Percentiles rank a stretch among this genome's conserved stretches.
Conservation (phyloP, 2,888 invertebrate species). For the Alcis repandata region DNA sequence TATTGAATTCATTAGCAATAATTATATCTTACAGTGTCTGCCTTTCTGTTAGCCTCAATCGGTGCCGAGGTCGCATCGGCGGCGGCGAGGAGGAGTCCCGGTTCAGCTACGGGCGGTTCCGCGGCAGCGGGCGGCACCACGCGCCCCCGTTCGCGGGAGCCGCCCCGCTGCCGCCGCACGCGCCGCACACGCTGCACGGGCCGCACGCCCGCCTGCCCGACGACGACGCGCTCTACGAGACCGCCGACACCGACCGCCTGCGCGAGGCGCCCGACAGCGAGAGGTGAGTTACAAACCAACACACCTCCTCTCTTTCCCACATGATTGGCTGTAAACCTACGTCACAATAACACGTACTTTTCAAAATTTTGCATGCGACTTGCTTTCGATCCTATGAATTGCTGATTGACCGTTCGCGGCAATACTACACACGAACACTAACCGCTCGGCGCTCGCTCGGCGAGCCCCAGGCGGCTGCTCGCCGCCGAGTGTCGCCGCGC, state of each 20-base stretch:
- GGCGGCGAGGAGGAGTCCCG: constrained; percentile 89
- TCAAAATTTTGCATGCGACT: constrained; percentile 24
- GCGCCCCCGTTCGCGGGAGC: constrained; percentile 72
- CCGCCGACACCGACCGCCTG: constrained; percentile 90
- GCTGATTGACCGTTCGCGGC: constrained; percentile 13
- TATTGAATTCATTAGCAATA: no score
- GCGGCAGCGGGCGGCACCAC: constrained; percentile 74
- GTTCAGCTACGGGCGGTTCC: constrained; percentile 91
- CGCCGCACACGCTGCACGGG: constrained; percentile 77
- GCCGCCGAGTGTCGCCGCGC: constrained; percentile 48
- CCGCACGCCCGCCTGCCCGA: constrained; percentile 85
- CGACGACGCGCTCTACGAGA: constrained; percentile 95
- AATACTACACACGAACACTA: constrained; percentile 41
- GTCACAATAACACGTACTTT: constrained; percentile 16
- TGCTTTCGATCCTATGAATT: constrained; percentile 12
- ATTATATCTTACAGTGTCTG: not conserved
- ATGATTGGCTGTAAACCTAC: constrained; percentile 9
- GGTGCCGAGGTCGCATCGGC: constrained; percentile 73
- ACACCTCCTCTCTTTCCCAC: constrained; percentile 2
- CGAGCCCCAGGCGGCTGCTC: constrained; percentile 43
- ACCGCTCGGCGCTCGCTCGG: constrained; percentile 27
- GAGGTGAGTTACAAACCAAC: constrained; percentile 88
- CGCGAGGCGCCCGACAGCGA: constrained; percentile 95
- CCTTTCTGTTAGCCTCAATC: constrained; percentile 71
- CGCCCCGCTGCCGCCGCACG: constrained; percentile 70